Evolutionary conservation across 2,888 invertebrate species (phyloP).

Genomic region (Stenurella melanura): DNA sequence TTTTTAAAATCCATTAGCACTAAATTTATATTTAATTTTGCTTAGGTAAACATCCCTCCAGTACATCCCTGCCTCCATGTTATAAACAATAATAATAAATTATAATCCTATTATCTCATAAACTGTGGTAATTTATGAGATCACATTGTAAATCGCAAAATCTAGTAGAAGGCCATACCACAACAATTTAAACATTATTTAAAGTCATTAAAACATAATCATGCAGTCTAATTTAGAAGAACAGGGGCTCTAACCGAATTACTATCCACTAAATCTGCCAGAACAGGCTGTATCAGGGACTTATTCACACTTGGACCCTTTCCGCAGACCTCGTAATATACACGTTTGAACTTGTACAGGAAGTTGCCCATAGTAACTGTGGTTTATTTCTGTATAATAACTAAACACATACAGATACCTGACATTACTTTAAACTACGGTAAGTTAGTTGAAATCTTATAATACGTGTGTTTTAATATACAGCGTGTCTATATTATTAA

Average conservation of each 20-base stretch:
- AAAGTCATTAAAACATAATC: slow-evolving; percentile 33
- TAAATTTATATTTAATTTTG: background rate
- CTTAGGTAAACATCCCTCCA: background rate
- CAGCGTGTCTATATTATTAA: too few relatives aligned
- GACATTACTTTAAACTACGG: background rate
- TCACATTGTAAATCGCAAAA: slow-evolving; percentile 28
- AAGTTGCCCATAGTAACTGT: background rate
- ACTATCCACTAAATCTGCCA: slow-evolving; percentile 29
- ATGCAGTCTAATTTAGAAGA: slow-evolving; percentile 31
- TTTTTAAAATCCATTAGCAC: too few relatives aligned
- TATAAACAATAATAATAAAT: slow-evolving; percentile 17
- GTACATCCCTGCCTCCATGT: too few relatives aligned
- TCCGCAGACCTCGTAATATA: slow-evolving; percentile 21
- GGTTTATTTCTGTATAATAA: slow-evolving; percentile 7
- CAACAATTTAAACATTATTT: slow-evolving; percentile 32
- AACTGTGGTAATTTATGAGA: slow-evolving; percentile 22
- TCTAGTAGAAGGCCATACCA: slow-evolving; percentile 26
- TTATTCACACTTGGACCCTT: slow-evolving; percentile 29
- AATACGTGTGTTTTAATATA: too few relatives aligned
- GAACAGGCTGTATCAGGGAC: slow-evolving; percentile 27
- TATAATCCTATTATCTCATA: slow-evolving; percentile 28
- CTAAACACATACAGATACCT: background rate
- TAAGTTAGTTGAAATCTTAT: too few relatives aligned
- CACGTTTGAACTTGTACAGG: slow-evolving; percentile 18
- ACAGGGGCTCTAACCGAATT: slow-evolving; percentile 30